phyloP scores from a whole-genome alignment of 2,113 vertebrate genomes.

The Bujurquina vittata region DNA sequence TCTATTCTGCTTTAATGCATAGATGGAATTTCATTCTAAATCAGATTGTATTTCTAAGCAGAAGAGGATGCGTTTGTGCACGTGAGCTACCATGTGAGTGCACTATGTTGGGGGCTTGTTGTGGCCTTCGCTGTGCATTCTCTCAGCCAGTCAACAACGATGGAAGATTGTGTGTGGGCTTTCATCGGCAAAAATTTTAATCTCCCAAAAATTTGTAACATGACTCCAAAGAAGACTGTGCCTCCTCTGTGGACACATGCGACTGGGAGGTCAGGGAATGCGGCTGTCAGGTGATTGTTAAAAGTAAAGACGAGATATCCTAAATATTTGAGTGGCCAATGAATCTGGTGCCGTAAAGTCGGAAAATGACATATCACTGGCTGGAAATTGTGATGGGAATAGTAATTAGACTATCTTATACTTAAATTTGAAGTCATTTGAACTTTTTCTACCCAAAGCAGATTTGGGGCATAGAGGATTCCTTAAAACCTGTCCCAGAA shows the following conservation, averaged over 20 bases:
- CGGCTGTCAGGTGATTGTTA: not conserved
- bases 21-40: slow-evolving; percentile 20
- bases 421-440: not conserved
- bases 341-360: not conserved
- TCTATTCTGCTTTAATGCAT: not conserved
- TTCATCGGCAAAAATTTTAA: slow-evolving; percentile 16
- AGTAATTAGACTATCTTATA: not conserved
- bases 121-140: not conserved
- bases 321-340: not conserved
- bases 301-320: too few species aligned
- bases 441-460: not conserved
- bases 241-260: not conserved
- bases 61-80: not conserved
- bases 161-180: not conserved
- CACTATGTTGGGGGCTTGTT: not conserved
- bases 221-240: not conserved
- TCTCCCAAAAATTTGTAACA: slow-evolving; percentile 7
- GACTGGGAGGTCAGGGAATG: not conserved
- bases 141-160: not conserved
- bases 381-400: not conserved
- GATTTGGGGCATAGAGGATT: too few species aligned
- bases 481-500: not conserved
- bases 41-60: slow-evolving; percentile 1
- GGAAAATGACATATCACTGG: not conserved
- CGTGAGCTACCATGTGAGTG: not conserved